phyloP scores from a whole-genome alignment of 2,888 invertebrate species.

The Dicyrtoma fusca region DNA sequence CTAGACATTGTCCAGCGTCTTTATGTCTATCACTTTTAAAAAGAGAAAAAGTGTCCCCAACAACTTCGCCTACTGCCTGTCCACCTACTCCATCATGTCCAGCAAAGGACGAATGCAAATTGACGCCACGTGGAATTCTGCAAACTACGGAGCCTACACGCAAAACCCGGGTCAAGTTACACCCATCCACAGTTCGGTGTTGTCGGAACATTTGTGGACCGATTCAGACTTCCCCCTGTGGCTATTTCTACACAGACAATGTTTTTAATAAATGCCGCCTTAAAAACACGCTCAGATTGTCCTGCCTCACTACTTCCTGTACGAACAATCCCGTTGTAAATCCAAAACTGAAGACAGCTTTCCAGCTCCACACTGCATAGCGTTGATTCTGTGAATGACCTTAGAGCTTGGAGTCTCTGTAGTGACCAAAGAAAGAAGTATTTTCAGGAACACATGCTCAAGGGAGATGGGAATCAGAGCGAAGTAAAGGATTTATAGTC shows the following conservation, averaged over 20 bases:
- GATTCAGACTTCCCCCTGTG: constrained; percentile 5
- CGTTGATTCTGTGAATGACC: constrained; percentile 45
- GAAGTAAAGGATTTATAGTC: constrained; percentile 8
- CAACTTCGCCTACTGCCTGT: not conserved
- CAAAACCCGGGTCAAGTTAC: not conserved
- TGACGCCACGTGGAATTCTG: not conserved
- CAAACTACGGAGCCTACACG: not conserved
- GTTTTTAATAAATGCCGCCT: constrained; percentile 20
- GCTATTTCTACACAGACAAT: constrained; percentile 1
- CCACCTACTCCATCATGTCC: not conserved
- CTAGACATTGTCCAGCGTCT: too few relatives aligned
- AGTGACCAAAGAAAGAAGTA: constrained; percentile 39
- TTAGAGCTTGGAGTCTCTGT: constrained; percentile 48
- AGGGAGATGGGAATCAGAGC: constrained; percentile 11
- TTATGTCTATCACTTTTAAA: too few relatives aligned
- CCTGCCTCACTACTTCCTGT: constrained; percentile 3
- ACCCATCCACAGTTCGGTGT: not conserved
- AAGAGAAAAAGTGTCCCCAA: too few relatives aligned
- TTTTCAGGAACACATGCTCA: constrained; percentile 40
- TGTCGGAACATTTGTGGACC: constrained; percentile 9
- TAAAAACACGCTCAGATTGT: not conserved
- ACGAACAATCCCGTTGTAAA: not conserved
- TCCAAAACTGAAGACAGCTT: constrained; percentile 24
- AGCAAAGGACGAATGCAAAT: not conserved
- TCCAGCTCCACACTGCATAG: constrained; percentile 45